Base-by-base conservation (phyloP, 2,113 vertebrate species). In the Cyanoliseus patagonus region DNA sequence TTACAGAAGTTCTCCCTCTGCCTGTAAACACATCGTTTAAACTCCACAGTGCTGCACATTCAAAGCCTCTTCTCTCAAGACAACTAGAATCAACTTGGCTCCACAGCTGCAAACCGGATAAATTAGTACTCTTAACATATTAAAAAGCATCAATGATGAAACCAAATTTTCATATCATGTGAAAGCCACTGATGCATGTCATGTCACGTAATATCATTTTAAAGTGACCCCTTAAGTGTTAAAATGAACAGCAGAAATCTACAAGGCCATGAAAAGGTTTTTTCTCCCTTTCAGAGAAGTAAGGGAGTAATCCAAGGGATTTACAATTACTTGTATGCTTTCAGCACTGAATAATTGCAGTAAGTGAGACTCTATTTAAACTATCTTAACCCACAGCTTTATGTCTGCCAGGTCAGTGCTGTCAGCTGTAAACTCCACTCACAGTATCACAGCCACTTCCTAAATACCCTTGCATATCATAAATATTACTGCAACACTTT, bases 321-420 rank as follows among this genome's bases (percentile, higher is more conserved):
- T 92, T 88, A 57, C 28, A 92, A 84, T 35, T 92, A 92, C 88
- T 82, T 82, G 80, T 84, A 88, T 22, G 20, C 33, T 90, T 95
- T 90, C 63, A 86, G 35, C 31, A 78, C 47, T 10, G 35, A 93
- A 44, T 75, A 78, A 86, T 0, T 96, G 31, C 31, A 79, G 6
- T 78, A 78, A 93, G 39, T 64, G 66, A n/a, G 87, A 59, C 61
- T 37, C 88, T 88, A 24, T 88, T 92, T 64, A 91, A 96, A 75
- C 44, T 72, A 33, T 23, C 52, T 77, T 78, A 62, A 86, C 35
- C 27, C 1, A 0, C 35, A 79, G 55, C 49, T 81, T 78, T 55
- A 53, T 0, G 10, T 35, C 67, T 67, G 28, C 46, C 49, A 79
- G 53, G 72, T 52, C 93, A 75, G 39, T 10, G 63, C n/a, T 76